Evolutionary conservation across 2,113 vertebrate species (phyloP).

Genomic region (Grammatotria lemairii): DNA sequence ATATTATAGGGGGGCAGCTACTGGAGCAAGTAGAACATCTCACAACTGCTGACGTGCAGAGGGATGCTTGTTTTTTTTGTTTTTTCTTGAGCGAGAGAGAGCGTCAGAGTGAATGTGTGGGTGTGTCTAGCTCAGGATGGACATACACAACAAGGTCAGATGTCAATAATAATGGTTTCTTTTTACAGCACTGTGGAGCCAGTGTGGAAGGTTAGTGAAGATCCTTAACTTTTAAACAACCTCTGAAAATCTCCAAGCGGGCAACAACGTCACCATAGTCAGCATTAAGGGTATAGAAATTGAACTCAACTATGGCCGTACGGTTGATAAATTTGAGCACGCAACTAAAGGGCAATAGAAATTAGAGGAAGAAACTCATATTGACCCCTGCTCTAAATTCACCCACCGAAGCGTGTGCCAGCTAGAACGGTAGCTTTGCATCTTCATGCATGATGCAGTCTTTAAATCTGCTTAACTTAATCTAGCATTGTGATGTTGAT

Average conservation of each 20-base stretch:
- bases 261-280: neutral
- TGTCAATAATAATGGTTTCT: slow-evolving; percentile 16
- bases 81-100: neutral
- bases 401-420: neutral
- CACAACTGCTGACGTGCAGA: neutral
- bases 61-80: neutral
- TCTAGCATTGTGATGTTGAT: neutral
- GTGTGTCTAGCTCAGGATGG: neutral
- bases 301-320: neutral
- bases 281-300: neutral
- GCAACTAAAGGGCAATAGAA: neutral
- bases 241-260: neutral
- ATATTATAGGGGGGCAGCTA: slow-evolving; percentile 20
- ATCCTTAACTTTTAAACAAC: slow-evolving; percentile 17
- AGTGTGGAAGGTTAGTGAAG: neutral
- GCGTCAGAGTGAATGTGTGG: neutral
- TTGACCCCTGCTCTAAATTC: neutral
- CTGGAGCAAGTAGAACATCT: slow-evolving; percentile 13
- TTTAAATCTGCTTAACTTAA: slow-evolving; percentile 5
- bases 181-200: neutral
- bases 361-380: neutral
- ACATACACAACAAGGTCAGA: slow-evolving; percentile 6
- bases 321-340: neutral
- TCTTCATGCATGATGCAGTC: neutral
- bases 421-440: neutral